phyloP scores from a whole-genome alignment of 2,113 vertebrate species.

The Pseudopipra pipra region DNA sequence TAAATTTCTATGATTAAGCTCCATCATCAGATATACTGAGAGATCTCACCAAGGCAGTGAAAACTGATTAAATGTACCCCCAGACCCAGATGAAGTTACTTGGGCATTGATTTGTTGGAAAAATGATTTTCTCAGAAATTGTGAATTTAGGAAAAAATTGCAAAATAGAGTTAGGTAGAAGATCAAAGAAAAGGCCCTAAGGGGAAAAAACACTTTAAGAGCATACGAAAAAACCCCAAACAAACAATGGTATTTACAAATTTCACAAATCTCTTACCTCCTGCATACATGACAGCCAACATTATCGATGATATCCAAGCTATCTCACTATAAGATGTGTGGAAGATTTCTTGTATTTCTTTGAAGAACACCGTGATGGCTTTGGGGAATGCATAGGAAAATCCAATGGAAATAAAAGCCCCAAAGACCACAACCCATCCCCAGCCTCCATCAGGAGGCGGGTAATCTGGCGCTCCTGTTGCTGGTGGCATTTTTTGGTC shows the following conservation, averaged over 20 bases:
- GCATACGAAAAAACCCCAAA: background rate
- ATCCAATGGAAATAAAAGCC: conserved; percentile 94
- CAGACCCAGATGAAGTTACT: background rate
- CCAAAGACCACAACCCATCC: conserved; percentile 92
- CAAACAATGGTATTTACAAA: background rate
- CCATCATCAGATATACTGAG: background rate
- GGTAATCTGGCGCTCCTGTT: conserved; percentile 1
- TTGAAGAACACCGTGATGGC: conserved; percentile 97
- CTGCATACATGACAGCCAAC: conserved; percentile 98
- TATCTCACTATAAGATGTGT: conserved; percentile 86
- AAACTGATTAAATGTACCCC: background rate
- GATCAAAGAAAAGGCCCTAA: background rate
- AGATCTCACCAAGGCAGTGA: background rate
- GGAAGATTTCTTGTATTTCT: conserved; percentile 92
- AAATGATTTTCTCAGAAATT: background rate
- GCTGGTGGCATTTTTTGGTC: conserved; percentile 79
- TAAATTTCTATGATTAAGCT: background rate
- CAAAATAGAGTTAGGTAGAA: background rate
- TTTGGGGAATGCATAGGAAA: conserved; percentile 97
- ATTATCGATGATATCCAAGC: conserved; percentile 98
- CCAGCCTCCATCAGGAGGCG: conserved; percentile 95
- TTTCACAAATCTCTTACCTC: conserved; percentile 80
- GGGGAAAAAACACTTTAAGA: background rate
- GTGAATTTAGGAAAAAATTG: background rate
- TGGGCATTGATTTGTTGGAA: background rate